Base-by-base conservation (phyloP, 2,113 vertebrate genomes). In the Pyrgilauda ruficollis region DNA sequence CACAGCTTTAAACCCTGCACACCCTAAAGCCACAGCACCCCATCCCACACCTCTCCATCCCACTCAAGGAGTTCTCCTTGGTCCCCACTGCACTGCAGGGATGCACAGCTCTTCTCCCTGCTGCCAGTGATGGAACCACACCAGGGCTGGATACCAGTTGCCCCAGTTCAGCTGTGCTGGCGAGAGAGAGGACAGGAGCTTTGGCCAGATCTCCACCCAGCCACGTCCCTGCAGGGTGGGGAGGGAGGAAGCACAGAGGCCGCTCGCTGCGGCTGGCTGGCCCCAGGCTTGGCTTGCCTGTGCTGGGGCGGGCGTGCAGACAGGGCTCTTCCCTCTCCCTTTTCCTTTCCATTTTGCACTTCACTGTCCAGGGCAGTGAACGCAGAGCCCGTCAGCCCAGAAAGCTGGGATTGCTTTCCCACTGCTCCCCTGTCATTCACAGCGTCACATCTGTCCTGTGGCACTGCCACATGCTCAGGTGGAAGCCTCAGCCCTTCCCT, bases 161-260 rank as follows among this genome's bases (percentile, higher is more conserved):
- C 82, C 92, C 94, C 92, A 70, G 83, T 41, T 92, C 43, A 87
- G 84, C 84, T 66, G 63, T 1, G 8, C 84, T 90, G 85, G 76
- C 2, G 1, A 81, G 69, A 3, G 3, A 56, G 27, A 93, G 18
- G 43, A 70, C 2, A 0, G 76, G 61, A 88, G 33, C 43, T 52
- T 13, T 86, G 92, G 87, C 90, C 94, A 94, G 88, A 62, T 88
- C 93, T 87, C 92, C 94, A 86, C 92, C 93, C 94, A 59, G 92
- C 44, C 79, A 66, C 13, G 7, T 93, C 92, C 88, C 94, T 70
- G 9, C 79, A 93, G 96, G 91, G 80, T 37, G 95, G 92, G 79
- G 68, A 66, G 53, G 83, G 89, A 95, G 93, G 95, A 94, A 88
- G 93, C 83, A 18, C 87, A 64, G 92, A 61, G 84, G 84, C 94